phyloP scores from a whole-genome alignment of 92 coral and sea anemone genomes.

The Phenganax subtilis region DNA sequence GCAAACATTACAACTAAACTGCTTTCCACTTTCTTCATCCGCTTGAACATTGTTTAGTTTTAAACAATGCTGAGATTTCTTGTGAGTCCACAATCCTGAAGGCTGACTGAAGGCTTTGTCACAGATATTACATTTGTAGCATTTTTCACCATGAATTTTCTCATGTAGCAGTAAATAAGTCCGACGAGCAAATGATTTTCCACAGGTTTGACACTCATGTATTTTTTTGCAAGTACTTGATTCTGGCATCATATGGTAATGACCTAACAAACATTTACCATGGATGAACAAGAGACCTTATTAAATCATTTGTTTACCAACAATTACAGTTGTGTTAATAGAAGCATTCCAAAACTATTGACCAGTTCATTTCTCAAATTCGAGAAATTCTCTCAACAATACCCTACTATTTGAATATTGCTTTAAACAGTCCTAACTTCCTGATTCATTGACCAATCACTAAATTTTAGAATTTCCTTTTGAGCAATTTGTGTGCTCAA shows the following conservation, averaged over 20 bases:
- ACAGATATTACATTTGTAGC: constrained; percentile 8
- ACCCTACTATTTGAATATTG: too few species aligned
- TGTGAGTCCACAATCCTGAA: constrained; percentile 4
- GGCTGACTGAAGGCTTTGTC: constrained; percentile 13
- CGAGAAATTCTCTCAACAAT: too few species aligned
- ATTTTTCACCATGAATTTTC: constrained; percentile 16
- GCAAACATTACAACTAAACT: background rate
- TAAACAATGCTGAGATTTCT: constrained; percentile 3
- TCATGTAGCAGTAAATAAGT: background rate
- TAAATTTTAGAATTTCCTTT: too few species aligned
- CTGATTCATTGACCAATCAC: too few species aligned
- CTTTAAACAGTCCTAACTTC: too few species aligned
- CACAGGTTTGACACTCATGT: constrained; percentile 6
- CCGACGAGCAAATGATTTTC: constrained; percentile 8
- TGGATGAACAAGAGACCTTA: too few species aligned
- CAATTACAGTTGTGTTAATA: too few species aligned
- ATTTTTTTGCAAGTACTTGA: background rate
- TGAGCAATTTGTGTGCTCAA: too few species aligned
- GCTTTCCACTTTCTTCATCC: background rate
- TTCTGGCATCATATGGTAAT: background rate
- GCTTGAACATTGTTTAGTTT: background rate
- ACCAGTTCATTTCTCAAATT: too few species aligned
- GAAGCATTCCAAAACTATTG: too few species aligned
- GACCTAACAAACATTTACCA: background rate
- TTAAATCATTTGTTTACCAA: too few species aligned